phyloP scores from a whole-genome alignment of 2,797 vertebrate species.

The Telmatherina bonti region DNA sequence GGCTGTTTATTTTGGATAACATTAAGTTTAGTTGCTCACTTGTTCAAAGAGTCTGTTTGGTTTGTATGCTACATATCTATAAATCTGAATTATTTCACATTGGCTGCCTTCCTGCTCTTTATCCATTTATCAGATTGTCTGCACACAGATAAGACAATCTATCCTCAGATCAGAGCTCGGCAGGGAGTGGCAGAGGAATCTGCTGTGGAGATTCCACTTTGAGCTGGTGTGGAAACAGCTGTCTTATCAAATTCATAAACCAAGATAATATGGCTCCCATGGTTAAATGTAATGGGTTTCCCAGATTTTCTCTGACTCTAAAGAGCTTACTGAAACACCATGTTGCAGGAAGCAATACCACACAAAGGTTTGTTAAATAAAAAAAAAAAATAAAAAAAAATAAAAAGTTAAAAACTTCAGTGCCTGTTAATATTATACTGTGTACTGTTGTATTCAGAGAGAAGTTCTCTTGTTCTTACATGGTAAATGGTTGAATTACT shows the following conservation, averaged over 20 bases:
- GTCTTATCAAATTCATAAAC: conserved; percentile 40
- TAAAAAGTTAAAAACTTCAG: no score
- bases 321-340: conserved; percentile 37
- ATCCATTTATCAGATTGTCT: conserved; percentile 29
- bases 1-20: conserved; percentile 49
- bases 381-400: conserved; percentile 29
- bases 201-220: conserved; percentile 39
- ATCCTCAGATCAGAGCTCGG: conserved; percentile 36
- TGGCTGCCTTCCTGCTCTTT: conserved; percentile 20
- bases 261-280: conserved; percentile 51
- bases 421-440: no score
- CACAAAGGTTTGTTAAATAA: neutral
- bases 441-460: conserved; percentile 35
- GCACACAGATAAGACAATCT: conserved; percentile 52
- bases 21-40: conserved; percentile 14
- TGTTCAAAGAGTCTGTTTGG: conserved; percentile 2
- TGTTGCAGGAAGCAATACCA: conserved; percentile 5
- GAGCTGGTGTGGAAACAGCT: conserved; percentile 41
- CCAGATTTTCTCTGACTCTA: conserved; percentile 40
- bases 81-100: conserved; percentile 36
- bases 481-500: conserved; percentile 9
- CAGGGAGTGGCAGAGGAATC: conserved; percentile 42
- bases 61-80: conserved; percentile 19
- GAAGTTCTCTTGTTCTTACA: neutral
- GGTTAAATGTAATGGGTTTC: conserved; percentile 56